Conservation (phyloP, 2,888 invertebrate species). For the Ophraella communa region DNA sequence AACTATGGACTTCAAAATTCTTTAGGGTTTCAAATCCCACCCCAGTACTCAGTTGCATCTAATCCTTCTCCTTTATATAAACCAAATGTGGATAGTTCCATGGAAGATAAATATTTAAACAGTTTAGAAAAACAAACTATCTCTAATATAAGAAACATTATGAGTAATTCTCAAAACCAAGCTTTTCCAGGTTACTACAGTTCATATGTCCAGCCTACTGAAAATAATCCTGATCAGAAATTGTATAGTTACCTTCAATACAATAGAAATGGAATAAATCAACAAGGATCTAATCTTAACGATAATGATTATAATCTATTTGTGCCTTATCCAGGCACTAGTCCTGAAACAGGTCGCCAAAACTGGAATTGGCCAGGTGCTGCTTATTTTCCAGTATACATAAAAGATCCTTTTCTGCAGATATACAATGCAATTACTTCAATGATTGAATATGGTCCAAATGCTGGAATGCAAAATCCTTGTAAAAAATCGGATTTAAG, state of each 20-base stretch:
- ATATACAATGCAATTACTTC: constrained; percentile 64
- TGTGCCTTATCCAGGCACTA: constrained; percentile 24
- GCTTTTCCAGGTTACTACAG: constrained; percentile 28
- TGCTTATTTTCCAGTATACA: constrained; percentile 64
- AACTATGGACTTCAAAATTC: constrained; percentile 25
- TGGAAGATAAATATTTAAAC: constrained; percentile 18
- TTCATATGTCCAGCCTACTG: constrained; percentile 30
- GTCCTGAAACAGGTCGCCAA: constrained; percentile 39
- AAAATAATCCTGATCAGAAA: constrained; percentile 10
- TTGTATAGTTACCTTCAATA: background rate
- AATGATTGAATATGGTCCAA: constrained; percentile 67
- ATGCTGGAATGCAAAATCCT: constrained; percentile 57
- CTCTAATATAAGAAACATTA: constrained; percentile 52
- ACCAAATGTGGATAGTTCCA: background rate
- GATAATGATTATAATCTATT: constrained; percentile 30
- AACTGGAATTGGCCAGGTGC: constrained; percentile 63
- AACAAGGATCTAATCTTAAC: constrained; percentile 6
- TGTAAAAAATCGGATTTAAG: constrained; percentile 31
- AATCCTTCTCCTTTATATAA: too few species aligned
- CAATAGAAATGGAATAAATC: background rate
- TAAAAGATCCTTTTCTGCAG: constrained; percentile 65
- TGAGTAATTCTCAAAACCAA: constrained; percentile 39
- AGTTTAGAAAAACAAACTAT: constrained; percentile 49
- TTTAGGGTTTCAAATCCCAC: background rate
- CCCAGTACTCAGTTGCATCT: background rate